Base-by-base conservation (phyloP, 2,113 vertebrate species). In the Microcebus lehilahytsara region DNA sequence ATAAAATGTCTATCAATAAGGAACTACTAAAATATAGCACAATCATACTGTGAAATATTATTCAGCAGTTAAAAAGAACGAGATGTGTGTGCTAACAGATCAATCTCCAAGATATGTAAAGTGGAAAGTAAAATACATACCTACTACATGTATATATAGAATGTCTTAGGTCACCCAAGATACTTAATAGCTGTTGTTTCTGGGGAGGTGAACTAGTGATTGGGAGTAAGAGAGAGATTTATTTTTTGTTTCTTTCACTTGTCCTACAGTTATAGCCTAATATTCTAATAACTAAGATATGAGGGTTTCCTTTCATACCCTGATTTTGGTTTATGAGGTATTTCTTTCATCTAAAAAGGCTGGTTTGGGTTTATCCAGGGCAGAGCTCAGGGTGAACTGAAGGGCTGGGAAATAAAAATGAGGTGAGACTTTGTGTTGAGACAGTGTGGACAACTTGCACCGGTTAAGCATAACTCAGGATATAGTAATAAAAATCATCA, bases 211-310 rank as follows among this genome's bases (percentile, higher is more conserved):
- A 81, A 51, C 27, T 53, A 71, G 56, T 20, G 11, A 42, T 40
- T 56, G 13, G 34, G 34, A 58, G 6, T 12, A 77, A 51, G 34
- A 74, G 34, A 74, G 20, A 80, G 34, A 84, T 34, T 78, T 58
- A n/a, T 17, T 92, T 91, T 79, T 60, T 46, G 80, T 81, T 80
- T 74, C 56, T 80, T 95, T 95, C 79, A 58, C 40, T 85, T 72
- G 46, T 51, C n/a, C 66, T 56, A 34, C 1, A 60, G 25, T 77
- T 62, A 58, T 22, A 84, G 42, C 23, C 11, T 66, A n/a, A 42
- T 17, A 51, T 13, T 17, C 66, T 74, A 67, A 60, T 30, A 58
- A 69, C 0, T 6, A 20, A 78, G 9, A 20, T 25, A 56, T 51
- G 14, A 34, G 9, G 13, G 0, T 90, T 90, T 77, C 17, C 56